phyloP scores from a whole-genome alignment of 2,113 vertebrate genomes.

The Asarcornis scutulata region DNA sequence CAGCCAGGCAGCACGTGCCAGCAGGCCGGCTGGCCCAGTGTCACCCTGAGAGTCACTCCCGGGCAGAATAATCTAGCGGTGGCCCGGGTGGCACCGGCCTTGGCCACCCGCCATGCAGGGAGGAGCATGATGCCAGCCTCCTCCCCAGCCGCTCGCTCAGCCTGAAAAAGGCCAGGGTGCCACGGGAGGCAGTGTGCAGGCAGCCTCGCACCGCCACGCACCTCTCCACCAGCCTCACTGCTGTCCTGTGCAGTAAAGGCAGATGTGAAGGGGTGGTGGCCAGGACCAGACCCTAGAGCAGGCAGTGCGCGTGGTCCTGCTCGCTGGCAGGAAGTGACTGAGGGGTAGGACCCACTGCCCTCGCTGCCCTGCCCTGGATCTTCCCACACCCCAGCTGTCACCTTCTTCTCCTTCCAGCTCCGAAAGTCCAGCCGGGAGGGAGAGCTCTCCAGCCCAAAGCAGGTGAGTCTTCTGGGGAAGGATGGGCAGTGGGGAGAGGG shows the following conservation, averaged over 20 bases:
- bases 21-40: fast-evolving
- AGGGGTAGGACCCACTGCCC: not conserved
- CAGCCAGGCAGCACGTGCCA: not conserved
- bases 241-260: not conserved
- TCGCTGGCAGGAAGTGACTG: not conserved
- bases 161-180: not conserved
- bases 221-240: fast-evolving
- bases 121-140: not conserved
- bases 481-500: too few relatives aligned
- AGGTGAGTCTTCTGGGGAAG: slow-evolving; percentile 59
- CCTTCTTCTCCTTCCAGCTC: slow-evolving; percentile 72
- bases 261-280: not conserved
- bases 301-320: not conserved
- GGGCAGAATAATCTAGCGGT: not conserved
- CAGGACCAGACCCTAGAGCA: not conserved
- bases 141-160: fast-evolving
- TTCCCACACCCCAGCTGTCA: fast-evolving
- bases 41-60: not conserved
- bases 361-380: not conserved
- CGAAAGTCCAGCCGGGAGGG: slow-evolving; percentile 76
- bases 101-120: fast-evolving
- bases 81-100: not conserved
- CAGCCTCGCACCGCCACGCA: not conserved
- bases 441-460: slow-evolving; percentile 69
- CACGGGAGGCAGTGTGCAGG: not conserved